These are phyloP conservation scores for Hypanus sabinus DNA, from an alignment of 2,113 vertebrate genomes.

Conservation along the genomic window DNA sequence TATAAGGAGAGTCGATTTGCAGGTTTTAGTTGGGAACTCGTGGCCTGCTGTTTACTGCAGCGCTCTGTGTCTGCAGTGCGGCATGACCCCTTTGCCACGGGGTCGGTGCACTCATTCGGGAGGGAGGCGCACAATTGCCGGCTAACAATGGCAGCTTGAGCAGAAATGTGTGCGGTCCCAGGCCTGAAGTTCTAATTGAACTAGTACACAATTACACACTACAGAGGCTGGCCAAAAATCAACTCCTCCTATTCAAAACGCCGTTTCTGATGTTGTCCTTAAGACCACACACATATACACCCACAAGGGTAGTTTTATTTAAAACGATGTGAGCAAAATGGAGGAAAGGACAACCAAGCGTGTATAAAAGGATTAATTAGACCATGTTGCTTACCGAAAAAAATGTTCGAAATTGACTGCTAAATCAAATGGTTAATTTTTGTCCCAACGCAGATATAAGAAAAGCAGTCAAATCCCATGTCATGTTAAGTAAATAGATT, in stretches of 20 bases:
- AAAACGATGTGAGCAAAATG: neutral
- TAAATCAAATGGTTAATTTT: neutral
- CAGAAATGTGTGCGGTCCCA: conserved; percentile 57
- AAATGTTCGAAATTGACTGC: conserved; percentile 26
- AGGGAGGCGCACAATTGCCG: conserved; percentile 40
- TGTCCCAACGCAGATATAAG: too few relatives aligned
- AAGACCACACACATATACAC: conserved; percentile 62
- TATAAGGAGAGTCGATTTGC: conserved; percentile 40
- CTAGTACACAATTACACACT: conserved; percentile 53
- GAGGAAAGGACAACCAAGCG: neutral
- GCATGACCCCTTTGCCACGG: conserved; percentile 49
- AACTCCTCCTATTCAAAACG: conserved; percentile 45
- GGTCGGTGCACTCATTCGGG: conserved; percentile 49
- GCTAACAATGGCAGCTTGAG: conserved; percentile 43
- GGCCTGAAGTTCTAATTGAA: conserved; percentile 57
- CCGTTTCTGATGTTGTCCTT: conserved; percentile 49
- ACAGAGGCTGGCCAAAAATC: conserved; percentile 43
- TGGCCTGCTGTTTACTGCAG: conserved; percentile 47
- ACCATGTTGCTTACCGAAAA: conserved; percentile 21
- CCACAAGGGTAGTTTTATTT: conserved; percentile 21
- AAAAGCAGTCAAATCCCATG: neutral
- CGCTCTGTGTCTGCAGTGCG: conserved; percentile 44
- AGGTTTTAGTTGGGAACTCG: conserved; percentile 45
- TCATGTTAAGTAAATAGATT: neutral
- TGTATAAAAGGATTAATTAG: conserved; percentile 34